Evolutionary conservation across 1,140 invertebrate genomes (phyloP).

Genomic region (Matsumurasca onukii): DNA sequence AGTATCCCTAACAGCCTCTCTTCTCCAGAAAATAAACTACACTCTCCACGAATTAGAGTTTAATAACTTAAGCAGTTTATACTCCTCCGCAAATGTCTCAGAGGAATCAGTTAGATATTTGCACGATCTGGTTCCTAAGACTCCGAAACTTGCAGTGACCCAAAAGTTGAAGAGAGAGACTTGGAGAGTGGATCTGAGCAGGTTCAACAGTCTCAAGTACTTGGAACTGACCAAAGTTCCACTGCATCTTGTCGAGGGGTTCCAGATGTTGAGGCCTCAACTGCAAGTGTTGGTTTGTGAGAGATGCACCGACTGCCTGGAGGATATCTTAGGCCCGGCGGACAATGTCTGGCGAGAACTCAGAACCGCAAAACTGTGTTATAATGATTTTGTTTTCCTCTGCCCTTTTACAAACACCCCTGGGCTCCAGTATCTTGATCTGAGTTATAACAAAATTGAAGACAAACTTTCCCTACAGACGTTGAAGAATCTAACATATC

Average conservation of each 20-base stretch:
- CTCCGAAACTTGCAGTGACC: slow-evolving; percentile 19
- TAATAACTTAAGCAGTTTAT: slow-evolving; percentile 15
- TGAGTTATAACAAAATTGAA: slow-evolving; percentile 61
- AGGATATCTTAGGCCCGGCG: slow-evolving; percentile 53
- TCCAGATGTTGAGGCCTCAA: slow-evolving; percentile 29
- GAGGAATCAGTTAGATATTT: slow-evolving; percentile 39
- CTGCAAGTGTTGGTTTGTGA: slow-evolving; percentile 36
- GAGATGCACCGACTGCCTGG: slow-evolving; percentile 52
- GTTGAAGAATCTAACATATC: slow-evolving; percentile 59
- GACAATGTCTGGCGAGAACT: slow-evolving; percentile 58
- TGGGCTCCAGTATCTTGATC: slow-evolving; percentile 58
- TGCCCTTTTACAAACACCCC: slow-evolving; percentile 57
- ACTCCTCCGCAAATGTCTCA: background rate
- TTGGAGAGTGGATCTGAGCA: slow-evolving; percentile 30
- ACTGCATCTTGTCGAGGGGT: slow-evolving; percentile 29
- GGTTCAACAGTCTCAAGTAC: slow-evolving; percentile 35
- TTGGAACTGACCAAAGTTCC: slow-evolving; percentile 37
- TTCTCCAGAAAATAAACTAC: slow-evolving; percentile 25
- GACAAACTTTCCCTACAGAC: slow-evolving; percentile 50
- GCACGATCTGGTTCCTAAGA: slow-evolving; percentile 47
- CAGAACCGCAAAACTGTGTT: slow-evolving; percentile 55
- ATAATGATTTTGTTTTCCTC: slow-evolving; percentile 55
- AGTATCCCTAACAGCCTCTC: slow-evolving; percentile 18
- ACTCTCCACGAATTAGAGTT: slow-evolving; percentile 14
- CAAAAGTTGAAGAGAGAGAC: slow-evolving; percentile 12